These are phyloP conservation scores for Mylabris phalerata DNA, from an alignment of 1,140 invertebrate genomes.

Conservation along the genomic window DNA sequence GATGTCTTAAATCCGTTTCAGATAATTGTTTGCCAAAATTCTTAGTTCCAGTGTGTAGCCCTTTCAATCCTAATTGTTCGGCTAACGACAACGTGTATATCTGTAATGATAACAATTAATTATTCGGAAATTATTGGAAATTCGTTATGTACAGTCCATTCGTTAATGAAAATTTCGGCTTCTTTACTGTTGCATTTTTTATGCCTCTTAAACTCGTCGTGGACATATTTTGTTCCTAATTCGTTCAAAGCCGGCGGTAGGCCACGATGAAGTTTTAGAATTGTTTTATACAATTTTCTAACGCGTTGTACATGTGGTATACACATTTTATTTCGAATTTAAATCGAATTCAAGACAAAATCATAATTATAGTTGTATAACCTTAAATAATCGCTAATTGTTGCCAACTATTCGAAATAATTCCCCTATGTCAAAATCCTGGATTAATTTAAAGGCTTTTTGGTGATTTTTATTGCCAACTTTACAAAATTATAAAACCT, in stretches of 20 bases:
- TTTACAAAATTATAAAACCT: too few relatives aligned
- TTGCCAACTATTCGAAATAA: not conserved
- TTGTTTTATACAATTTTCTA: constrained; percentile 77
- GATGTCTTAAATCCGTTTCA: constrained; percentile 56
- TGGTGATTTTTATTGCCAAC: too few relatives aligned
- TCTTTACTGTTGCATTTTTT: constrained; percentile 67
- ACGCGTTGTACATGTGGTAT: constrained; percentile 45
- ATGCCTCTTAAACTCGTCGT: constrained; percentile 83
- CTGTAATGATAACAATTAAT: constrained; percentile 44
- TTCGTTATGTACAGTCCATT: constrained; percentile 71
- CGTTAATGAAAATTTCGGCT: constrained; percentile 70
- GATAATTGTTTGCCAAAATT: constrained; percentile 56
- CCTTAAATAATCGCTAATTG: not conserved
- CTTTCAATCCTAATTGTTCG: constrained; percentile 62
- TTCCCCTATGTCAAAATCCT: too few relatives aligned
- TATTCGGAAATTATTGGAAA: constrained; percentile 4
- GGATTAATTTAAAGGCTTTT: too few relatives aligned
- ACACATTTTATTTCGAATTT: not conserved
- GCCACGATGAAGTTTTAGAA: constrained; percentile 77
- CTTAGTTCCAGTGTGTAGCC: constrained; percentile 47
- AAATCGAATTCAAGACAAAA: not conserved
- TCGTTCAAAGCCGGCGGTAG: constrained; percentile 66
- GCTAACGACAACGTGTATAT: constrained; percentile 66
- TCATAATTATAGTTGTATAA: not conserved
- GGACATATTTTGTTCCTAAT: constrained; percentile 79